phyloP scores from a whole-genome alignment of 1,140 invertebrate genomes.

The Drosophila nebulosa region DNA sequence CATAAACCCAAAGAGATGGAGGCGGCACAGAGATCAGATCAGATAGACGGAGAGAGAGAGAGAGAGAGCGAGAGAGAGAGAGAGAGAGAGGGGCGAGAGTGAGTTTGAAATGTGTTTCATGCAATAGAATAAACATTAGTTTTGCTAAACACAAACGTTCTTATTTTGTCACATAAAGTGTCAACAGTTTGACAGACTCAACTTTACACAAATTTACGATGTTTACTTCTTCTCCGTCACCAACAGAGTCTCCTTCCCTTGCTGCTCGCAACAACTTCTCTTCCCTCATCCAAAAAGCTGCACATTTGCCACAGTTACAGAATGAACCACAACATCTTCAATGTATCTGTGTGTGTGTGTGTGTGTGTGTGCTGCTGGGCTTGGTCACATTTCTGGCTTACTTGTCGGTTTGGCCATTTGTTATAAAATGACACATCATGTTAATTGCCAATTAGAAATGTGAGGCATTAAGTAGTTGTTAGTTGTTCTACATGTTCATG shows the following conservation, averaged over 20 bases:
- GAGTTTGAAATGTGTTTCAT: too few relatives aligned
- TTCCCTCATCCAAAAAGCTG: slow-evolving; percentile 1
- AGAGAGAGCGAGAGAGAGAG: neutral
- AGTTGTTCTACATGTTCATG: slow-evolving; percentile 14
- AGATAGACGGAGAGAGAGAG: neutral
- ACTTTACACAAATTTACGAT: slow-evolving; percentile 55
- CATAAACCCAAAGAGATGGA: neutral
- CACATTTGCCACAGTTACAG: slow-evolving; percentile 22
- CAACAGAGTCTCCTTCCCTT: neutral
- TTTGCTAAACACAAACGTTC: slow-evolving; percentile 43
- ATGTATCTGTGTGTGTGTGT: neutral
- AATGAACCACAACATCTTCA: slow-evolving; percentile 27
- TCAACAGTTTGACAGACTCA: slow-evolving; percentile 54
- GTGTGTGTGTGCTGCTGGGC: neutral
- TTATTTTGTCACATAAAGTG: slow-evolving; percentile 59
- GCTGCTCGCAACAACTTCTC: neutral
- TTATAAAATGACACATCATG: slow-evolving; percentile 50
- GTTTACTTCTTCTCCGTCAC: slow-evolving; percentile 7
- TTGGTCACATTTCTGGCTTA: slow-evolving; percentile 7
- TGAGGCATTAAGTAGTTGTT: slow-evolving; percentile 47
- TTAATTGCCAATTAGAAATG: slow-evolving; percentile 56
- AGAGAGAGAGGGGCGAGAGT: neutral
- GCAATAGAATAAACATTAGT: slow-evolving; percentile 49
- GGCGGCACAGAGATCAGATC: too few relatives aligned
- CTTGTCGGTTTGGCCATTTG: slow-evolving; percentile 35